A percentile compares a stretch with the other conserved stretches of the same genome.
Conservation (phyloP, 2,113 vertebrate species). For the Apodemus speciosus region DNA sequence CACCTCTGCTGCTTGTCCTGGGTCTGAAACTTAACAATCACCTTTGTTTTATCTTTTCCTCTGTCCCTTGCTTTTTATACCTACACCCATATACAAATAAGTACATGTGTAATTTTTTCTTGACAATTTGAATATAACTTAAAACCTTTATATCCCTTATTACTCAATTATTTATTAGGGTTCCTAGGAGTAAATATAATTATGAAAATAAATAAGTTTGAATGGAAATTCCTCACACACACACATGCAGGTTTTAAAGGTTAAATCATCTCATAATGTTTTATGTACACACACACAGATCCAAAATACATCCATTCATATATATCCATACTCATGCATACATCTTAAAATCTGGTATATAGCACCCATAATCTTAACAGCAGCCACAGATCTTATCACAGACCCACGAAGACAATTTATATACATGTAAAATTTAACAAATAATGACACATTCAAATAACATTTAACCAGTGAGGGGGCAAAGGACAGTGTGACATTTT, state of each 20-base stretch:
- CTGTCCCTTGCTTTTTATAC: background rate
- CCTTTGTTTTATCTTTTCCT: background rate
- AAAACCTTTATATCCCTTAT: background rate
- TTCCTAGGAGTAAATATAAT: background rate
- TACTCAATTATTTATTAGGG: background rate
- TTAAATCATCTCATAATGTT: background rate
- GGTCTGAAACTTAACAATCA: background rate
- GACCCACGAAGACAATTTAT: background rate
- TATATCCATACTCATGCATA: background rate
- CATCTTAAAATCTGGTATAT: background rate
- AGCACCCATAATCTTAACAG: background rate
- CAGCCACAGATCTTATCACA: background rate
- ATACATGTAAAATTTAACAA: background rate
- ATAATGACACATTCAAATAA: background rate
- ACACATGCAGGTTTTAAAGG: background rate
- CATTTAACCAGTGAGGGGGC: background rate
- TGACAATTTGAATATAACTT: background rate
- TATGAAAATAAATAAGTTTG: background rate
- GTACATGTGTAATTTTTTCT: background rate
- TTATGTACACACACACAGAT: background rate
- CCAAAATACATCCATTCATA: background rate
- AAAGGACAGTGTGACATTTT: background rate
- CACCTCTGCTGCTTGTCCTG: background rate
- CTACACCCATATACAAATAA: background rate
- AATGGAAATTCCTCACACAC: background rate